Evolutionary conservation across 2,113 vertebrate species (phyloP).

Genomic region (Microcebus tavaratra): DNA sequence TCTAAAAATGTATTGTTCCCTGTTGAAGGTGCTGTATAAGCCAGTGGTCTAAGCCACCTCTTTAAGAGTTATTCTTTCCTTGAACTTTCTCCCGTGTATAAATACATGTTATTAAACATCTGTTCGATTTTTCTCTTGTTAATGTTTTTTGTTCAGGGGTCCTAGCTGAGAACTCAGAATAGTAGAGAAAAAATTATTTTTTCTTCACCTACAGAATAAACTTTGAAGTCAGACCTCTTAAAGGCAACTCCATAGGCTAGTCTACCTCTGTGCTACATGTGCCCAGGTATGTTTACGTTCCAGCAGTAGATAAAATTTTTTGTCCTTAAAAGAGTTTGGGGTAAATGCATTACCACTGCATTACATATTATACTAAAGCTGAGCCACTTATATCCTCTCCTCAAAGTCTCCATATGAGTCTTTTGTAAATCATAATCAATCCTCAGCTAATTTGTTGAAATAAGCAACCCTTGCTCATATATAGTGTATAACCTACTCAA

Average conservation of each 20-base stretch:
- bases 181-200: neutral
- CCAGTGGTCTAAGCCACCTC: fast-evolving
- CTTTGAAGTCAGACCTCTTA: neutral
- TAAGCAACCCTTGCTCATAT: neutral
- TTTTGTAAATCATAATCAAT: neutral
- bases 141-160: neutral
- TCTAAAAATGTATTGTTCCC: neutral
- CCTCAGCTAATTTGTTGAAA: neutral
- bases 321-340: neutral
- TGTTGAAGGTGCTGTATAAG: neutral
- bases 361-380: neutral
- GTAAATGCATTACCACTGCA: neutral
- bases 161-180: neutral
- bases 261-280: neutral
- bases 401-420: neutral
- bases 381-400: neutral
- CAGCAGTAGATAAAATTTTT: neutral
- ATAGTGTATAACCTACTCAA: neutral
- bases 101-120: neutral
- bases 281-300: neutral
- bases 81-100: neutral
- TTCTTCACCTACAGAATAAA: neutral
- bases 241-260: neutral
- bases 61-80: neutral
- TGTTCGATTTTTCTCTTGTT: neutral